These are phyloP conservation scores for Monochamus alternatus DNA, from an alignment of 2,888 invertebrate genomes.

Conservation along the genomic window DNA sequence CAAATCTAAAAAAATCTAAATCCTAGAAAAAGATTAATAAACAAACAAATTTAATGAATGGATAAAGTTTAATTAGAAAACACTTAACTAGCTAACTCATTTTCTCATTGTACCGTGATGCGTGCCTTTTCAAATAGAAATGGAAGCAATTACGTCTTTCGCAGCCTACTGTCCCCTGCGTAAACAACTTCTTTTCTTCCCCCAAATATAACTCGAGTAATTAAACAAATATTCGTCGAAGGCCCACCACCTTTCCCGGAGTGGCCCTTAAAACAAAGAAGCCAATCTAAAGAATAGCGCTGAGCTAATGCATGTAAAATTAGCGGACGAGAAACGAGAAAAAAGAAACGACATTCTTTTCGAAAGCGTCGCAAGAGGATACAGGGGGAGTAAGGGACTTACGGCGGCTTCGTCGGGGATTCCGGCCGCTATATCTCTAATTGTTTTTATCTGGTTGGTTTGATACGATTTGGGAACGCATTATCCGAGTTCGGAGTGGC, in stretches of 20 bases:
- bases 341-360: conserved; percentile 29
- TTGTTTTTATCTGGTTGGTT: conserved; percentile 44
- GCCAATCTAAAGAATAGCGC: conserved; percentile 36
- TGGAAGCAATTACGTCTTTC: no score
- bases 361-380: conserved; percentile 26
- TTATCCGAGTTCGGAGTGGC: conserved; percentile 26
- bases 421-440: conserved; percentile 38
- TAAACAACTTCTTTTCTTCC: background rate
- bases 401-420: conserved; percentile 20
- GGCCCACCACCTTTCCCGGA: background rate
- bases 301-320: conserved; percentile 36
- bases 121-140: no score
- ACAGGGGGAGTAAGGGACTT: conserved; percentile 27
- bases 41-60: no score
- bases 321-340: conserved; percentile 33
- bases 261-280: conserved; percentile 26
- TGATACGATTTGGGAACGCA: conserved; percentile 35
- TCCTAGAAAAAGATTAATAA: no score
- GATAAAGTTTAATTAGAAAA: no score
- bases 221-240: background rate
- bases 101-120: no score
- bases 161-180: background rate
- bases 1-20: no score
- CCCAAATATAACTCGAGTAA: background rate
- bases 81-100: no score